Base-by-base conservation (phyloP, 1,140 invertebrate genomes). In the Drosophila carrolli region DNA sequence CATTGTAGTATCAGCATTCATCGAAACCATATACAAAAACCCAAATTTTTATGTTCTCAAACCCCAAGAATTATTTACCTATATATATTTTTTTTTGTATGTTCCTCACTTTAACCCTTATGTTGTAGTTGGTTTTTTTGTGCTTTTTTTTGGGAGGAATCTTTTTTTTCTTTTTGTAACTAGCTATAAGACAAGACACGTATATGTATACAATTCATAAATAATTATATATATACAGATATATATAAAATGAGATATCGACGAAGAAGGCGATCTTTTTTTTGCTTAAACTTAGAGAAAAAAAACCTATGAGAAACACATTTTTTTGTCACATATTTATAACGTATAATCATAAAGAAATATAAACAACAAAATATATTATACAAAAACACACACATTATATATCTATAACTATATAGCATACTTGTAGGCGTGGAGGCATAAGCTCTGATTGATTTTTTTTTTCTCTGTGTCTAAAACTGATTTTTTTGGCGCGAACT, bases 391-490 rank as follows among this genome's bases (percentile, higher is more conserved):
- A 63, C 48, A 61, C 37, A 62, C 63, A 68, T 47, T 66, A 70
- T 70, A 68, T 70, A 70, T 54, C 67, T 68, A 78, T 65, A 63
- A 67, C 73, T 76, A 68, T 74, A 84, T 59, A 81, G 47, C 62
- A 50, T 51, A 48, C 27, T 48, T 62, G 46, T 84, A 81, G 77
- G 62, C 77, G 58, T 58, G 76, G 75, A 67, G 59, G 56, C 65
- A 75, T 82, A 86, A 82, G 82, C 71, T 73, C 59, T 88, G 75
- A 75, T 82, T 86, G 72, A 76, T 79, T 86, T 86, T 85, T 81
- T 81, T 84, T 80, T 80, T 82, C 57, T 71, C 55, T 75, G 57
- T 80, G 81, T 83, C 72, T 81, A 46, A 73, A 82, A 74, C 81
- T 68, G 77, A 80, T 75, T 80, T 75, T 68, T 71, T 78, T 78